Evolutionary conservation across 2,797 vertebrate species (phyloP).

Genomic region (Tachyglossus aculeatus): DNA sequence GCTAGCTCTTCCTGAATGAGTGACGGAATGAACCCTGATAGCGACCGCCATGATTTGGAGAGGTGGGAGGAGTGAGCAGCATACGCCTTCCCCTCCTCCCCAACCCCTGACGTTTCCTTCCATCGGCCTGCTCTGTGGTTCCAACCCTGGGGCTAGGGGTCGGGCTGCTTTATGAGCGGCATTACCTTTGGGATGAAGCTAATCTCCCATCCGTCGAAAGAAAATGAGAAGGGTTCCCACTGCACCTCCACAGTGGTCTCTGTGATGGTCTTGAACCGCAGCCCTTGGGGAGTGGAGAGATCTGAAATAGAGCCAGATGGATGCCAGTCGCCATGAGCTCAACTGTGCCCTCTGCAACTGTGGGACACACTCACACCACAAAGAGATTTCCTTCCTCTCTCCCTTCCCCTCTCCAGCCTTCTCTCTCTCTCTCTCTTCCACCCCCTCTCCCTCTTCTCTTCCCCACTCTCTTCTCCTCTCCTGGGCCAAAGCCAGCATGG

Average conservation of each 20-base stretch:
- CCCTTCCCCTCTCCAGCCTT: not conserved
- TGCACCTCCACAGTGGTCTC: conserved; percentile 95
- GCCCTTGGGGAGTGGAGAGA: conserved; percentile 89
- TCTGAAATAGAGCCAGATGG: conserved; percentile 77
- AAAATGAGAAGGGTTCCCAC: conserved; percentile 93
- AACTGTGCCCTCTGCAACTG: not conserved
- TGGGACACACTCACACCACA: not conserved
- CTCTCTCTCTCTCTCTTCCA: not conserved
- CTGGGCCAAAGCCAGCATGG: too few relatives aligned
- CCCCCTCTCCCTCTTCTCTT: not conserved
- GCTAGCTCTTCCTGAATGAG: too few relatives aligned
- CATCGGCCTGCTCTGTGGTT: too few relatives aligned
- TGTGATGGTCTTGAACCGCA: conserved; percentile 95
- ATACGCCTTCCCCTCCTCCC: too few relatives aligned
- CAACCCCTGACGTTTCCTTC: too few relatives aligned
- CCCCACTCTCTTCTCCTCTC: not conserved
- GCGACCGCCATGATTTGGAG: too few relatives aligned
- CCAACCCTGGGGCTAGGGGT: too few relatives aligned
- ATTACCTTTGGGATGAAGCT: conserved; percentile 95
- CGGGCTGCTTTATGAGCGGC: too few relatives aligned
- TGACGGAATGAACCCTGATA: too few relatives aligned
- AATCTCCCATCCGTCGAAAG: conserved; percentile 98
- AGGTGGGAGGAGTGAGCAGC: too few relatives aligned
- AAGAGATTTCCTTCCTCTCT: not conserved
- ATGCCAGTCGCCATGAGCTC: not conserved